Base-by-base conservation (phyloP, 1,140 invertebrate species). In the Octopus sinensis region DNA sequence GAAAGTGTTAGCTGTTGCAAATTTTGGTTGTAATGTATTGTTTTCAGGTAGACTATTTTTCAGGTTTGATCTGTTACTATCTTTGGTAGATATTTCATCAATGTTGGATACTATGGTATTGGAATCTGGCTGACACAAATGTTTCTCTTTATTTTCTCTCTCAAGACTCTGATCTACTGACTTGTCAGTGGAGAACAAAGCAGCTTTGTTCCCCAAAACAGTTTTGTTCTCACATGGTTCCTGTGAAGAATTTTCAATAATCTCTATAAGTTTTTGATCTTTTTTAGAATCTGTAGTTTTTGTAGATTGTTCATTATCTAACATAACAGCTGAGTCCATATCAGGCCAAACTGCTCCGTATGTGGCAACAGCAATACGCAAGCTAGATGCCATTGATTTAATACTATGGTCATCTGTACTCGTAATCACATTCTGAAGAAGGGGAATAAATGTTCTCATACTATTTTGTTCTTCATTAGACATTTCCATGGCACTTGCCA, bases 361-460 rank as follows among this genome's bases (percentile, higher is more conserved):
- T 30, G 89, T 92, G 83, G 91, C 88, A 71, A 94, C 91, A 53
- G 92, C 86, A 77, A 89, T 88, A 56, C 91, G 88, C 4, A 93
- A 83, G 76, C 89, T 88, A 62, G 86, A 83, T 4, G 90, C 87
- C 88, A 90, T 90, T 84, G 89, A 86, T 83, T 87, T 85, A 53
- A 91, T 83, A 76, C 80, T 82, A 6, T 84, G 73, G 54, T 88
- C 85, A 73, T 83, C 78, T 81, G 88, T 86, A 86, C 92, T 90
- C 43, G 88, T 82, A 12, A 91, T 80, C 53, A 92, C 78, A 52
- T 88, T 78, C 53, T 91, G 87, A 5, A 93, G 86, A 82, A 92
- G 91, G 54, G 86, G 87, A 10, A 91, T 82, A 73, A 94, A 90
- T 54, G 91, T 85, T 81, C 92, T 87, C 83, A 93, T 91, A 0